Evolutionary conservation across 2,113 vertebrate species (phyloP).

Genomic region (Chloropsis cyanopogon): DNA sequence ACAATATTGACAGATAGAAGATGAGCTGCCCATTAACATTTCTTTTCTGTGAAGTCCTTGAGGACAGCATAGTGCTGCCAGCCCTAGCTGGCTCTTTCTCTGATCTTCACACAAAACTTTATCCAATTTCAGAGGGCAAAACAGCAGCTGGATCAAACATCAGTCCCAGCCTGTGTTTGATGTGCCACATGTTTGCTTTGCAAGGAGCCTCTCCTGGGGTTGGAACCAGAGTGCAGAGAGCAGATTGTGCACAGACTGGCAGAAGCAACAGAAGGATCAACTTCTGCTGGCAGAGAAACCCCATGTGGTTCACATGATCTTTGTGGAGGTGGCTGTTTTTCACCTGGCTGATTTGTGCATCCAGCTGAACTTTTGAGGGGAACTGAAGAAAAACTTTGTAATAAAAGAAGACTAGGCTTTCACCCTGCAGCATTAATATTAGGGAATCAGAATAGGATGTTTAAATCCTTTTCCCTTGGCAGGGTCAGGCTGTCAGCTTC

Average conservation of each 20-base stretch:
- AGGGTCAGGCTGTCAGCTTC: neutral
- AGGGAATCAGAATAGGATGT: neutral
- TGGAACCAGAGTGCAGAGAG: neutral
- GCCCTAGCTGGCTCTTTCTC: neutral
- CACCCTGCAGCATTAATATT: neutral
- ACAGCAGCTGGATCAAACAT: neutral
- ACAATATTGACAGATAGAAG: neutral
- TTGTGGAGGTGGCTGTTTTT: neutral
- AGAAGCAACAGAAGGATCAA: neutral
- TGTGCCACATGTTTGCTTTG: neutral
- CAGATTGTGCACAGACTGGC: neutral
- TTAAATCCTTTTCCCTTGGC: neutral
- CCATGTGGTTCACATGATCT: rapidly evolving
- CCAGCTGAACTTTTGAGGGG: neutral
- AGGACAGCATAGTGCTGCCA: neutral
- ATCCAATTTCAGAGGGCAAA: neutral
- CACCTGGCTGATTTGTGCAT: neutral
- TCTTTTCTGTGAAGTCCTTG: neutral
- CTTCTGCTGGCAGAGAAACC: neutral
- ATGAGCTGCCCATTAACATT: neutral
- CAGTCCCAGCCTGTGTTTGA: neutral
- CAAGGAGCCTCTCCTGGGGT: neutral
- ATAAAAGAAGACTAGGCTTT: neutral
- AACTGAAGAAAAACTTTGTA: neutral
- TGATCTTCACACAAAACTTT: neutral